These are phyloP conservation scores for Malacosoma neustria DNA, from an alignment of 2,888 invertebrate species.

Conservation along the genomic window DNA sequence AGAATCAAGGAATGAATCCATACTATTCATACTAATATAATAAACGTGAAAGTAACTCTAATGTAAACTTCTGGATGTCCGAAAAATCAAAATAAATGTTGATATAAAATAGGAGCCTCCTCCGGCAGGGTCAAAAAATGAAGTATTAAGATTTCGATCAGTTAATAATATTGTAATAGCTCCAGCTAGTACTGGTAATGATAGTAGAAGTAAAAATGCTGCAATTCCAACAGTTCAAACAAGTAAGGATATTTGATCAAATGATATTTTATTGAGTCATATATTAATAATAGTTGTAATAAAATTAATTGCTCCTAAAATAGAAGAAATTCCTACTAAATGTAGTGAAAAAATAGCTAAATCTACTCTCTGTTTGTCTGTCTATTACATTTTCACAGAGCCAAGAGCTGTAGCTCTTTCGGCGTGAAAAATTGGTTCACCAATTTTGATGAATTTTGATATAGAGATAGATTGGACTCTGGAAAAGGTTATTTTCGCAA, in stretches of 20 bases:
- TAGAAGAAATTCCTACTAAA: slow-evolving; percentile 82
- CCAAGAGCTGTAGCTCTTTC: too few species aligned
- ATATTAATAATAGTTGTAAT: slow-evolving; percentile 85
- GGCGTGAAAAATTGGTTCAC: too few species aligned
- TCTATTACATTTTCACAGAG: too few species aligned
- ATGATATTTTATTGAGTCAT: slow-evolving; percentile 72
- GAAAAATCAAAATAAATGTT: slow-evolving; percentile 93
- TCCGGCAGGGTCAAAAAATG: slow-evolving; percentile 86
- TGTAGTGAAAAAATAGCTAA: slow-evolving; percentile 85
- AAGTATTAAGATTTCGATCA: slow-evolving; percentile 87
- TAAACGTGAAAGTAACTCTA: too few species aligned
- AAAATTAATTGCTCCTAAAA: slow-evolving; percentile 87
- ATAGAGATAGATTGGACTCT: too few species aligned
- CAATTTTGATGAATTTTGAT: too few species aligned
- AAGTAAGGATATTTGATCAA: slow-evolving; percentile 82
- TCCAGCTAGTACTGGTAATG: slow-evolving; percentile 84
- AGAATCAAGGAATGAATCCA: too few species aligned
- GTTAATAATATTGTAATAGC: slow-evolving; percentile 87
- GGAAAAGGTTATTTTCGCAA: too few species aligned
- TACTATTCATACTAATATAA: too few species aligned
- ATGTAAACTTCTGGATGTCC: slow-evolving; percentile 92
- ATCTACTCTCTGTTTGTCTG: too few species aligned
- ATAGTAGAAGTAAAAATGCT: slow-evolving; percentile 74
- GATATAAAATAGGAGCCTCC: slow-evolving; percentile 88
- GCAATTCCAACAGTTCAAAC: slow-evolving; percentile 79